Conservation (phyloP, 1,140 invertebrate species). For the Camponotus floridanus region DNA sequence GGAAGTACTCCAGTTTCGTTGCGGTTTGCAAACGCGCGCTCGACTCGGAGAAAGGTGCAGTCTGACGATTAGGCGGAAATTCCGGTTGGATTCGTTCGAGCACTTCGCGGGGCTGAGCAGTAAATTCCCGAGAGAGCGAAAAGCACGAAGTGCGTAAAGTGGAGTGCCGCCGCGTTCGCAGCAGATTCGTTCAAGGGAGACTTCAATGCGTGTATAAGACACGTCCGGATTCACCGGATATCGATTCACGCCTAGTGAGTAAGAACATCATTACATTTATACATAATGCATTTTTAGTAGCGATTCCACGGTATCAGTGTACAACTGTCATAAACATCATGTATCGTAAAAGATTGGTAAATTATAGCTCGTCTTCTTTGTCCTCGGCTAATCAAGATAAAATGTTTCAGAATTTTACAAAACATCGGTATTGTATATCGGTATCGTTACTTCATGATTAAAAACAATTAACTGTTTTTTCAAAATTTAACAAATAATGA, state of each 20-base stretch:
- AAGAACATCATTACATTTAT: not conserved
- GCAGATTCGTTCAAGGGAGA: slow-evolving; percentile 30
- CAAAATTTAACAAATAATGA: not conserved
- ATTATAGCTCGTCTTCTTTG: not conserved
- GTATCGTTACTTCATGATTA: too few species aligned
- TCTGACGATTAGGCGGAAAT: slow-evolving; percentile 30
- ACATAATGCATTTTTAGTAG: not conserved
- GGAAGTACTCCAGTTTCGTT: slow-evolving; percentile 30
- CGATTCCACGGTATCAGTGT: not conserved
- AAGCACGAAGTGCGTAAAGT: not conserved
- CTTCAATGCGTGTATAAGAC: slow-evolving; percentile 47
- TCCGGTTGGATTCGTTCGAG: slow-evolving; percentile 8
- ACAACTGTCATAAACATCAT: not conserved
- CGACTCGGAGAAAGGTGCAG: slow-evolving; percentile 35
- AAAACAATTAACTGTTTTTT: not conserved
- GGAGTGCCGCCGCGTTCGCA: slow-evolving; percentile 16
- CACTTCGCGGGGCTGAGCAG: not conserved
- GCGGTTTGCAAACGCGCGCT: slow-evolving; percentile 3
- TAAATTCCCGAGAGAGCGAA: slow-evolving; percentile 23
- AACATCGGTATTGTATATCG: too few species aligned
- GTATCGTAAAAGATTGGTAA: not conserved
- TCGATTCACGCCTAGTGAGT: slow-evolving; percentile 21
- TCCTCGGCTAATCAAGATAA: not conserved
- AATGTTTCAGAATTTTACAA: not conserved
- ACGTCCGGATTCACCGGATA: slow-evolving; percentile 28